Evolutionary conservation across 2,888 invertebrate species (phyloP).

Genomic region (Seira sanloemensis): DNA sequence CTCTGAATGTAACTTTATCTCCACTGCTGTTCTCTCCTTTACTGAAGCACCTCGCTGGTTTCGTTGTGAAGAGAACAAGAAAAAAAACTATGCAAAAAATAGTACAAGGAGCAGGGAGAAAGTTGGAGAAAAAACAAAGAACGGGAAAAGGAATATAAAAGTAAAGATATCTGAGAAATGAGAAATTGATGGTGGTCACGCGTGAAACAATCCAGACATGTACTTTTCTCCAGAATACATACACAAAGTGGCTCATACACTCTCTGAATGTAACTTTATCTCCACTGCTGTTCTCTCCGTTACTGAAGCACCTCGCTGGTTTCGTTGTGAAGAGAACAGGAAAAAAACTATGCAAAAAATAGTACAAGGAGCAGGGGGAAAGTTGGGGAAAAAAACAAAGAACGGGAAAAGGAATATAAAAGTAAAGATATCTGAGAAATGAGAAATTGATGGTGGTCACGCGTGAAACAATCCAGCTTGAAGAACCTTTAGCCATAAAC

Average conservation of each 20-base stretch:
- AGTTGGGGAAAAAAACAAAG: too few species aligned
- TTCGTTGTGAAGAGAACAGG: constrained; percentile 1
- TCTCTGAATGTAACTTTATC: too few species aligned
- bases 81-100: constrained; percentile 23
- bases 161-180: constrained; percentile 57
- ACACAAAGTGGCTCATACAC: too few species aligned
- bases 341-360: constrained; percentile 22
- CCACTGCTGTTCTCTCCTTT: too few species aligned
- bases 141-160: constrained; percentile 17
- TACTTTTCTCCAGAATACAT: too few species aligned
- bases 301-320: too few species aligned
- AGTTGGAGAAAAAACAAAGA: too few species aligned
- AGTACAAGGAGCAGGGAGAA: too few species aligned
- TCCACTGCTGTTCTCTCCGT: too few species aligned
- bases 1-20: too few species aligned
- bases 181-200: constrained; percentile 67
- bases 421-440: constrained; percentile 55
- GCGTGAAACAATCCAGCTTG: constrained; percentile 61
- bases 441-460: constrained; percentile 67
- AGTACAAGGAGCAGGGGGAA: too few species aligned
- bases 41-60: too few species aligned
- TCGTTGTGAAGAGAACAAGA: constrained; percentile 6
- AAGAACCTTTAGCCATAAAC: constrained; percentile 22
- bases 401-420: constrained; percentile 14
- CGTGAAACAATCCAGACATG: constrained; percentile 61